Conservation (phyloP, 2,888 invertebrate species). For the Cerceris rybyensis region DNA sequence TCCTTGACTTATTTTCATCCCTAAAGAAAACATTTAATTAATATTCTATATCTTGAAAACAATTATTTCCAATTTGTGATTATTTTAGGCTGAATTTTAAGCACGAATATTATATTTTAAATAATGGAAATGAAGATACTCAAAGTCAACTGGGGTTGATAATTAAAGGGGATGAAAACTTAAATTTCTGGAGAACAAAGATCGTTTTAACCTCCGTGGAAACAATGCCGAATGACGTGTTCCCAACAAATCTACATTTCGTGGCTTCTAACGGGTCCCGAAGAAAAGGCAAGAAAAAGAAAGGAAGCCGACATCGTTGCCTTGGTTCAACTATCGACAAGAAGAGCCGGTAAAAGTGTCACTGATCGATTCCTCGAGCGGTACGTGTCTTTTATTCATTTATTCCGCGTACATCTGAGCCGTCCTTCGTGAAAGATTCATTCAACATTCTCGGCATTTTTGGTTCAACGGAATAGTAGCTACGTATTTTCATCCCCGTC, state of each 20-base stretch:
- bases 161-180: not conserved
- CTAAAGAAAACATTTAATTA: too few relatives aligned
- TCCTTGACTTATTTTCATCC: too few relatives aligned
- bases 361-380: slow-evolving; percentile 53
- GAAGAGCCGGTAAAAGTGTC: slow-evolving; percentile 58
- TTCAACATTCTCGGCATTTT: slow-evolving; percentile 70
- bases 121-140: too few relatives aligned
- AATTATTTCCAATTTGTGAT: too few relatives aligned
- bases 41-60: too few relatives aligned
- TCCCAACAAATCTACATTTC: too few relatives aligned
- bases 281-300: slow-evolving; percentile 19
- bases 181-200: too few relatives aligned
- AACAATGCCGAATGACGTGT: too few relatives aligned
- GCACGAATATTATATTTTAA: too few relatives aligned
- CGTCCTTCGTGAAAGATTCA: slow-evolving; percentile 71
- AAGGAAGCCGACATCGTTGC: slow-evolving; percentile 8
- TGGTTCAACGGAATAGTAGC: slow-evolving; percentile 45
- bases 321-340: slow-evolving; percentile 20
- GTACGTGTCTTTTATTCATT: slow-evolving; percentile 57
- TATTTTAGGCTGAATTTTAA: too few relatives aligned
- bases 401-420: slow-evolving; percentile 62
- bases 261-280: slow-evolving; percentile 28
- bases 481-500: slow-evolving; percentile 33
- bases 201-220: too few relatives aligned
- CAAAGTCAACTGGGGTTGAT: not conserved